Base-by-base conservation (phyloP, 2,113 vertebrate species). In the Caloenas nicobarica region DNA sequence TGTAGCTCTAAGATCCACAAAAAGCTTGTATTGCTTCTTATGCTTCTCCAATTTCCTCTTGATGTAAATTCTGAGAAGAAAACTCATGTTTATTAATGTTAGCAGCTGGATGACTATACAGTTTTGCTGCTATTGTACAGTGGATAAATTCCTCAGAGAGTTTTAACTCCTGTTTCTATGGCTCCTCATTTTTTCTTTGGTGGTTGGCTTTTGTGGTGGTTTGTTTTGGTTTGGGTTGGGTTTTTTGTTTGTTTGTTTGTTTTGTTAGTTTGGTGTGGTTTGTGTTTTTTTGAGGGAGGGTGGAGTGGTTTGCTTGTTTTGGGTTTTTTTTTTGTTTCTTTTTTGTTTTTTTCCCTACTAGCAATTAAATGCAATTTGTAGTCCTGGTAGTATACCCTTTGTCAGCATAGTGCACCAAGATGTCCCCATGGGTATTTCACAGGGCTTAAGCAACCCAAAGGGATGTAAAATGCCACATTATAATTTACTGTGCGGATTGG, bases 1-100 rank as follows among this genome's bases (percentile, higher is more conserved):
- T 98, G 97, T 93, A 98, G 97, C 56, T 98, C 95, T 73, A 98
- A 89, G 98, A 96, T 97, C 96, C 98, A 98, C 88, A 98, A 91
- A 89, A 98, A 88, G 62, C 88, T 89, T 98, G 96, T 97, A 97
- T 77, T 93, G 81, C 85, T 96, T 98, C 91, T 98, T 98, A 50
- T 91, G 56, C 54, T 98, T 98, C 58, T 98, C 96, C 18, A 91
- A 93, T 92, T 97, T 98, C 95, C 97, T 98, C 92, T 97, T 98
- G 11, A 98, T 96, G 80, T 5, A 86, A 94, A 88, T 97, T 96
- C 46, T 97, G 96, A 81, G 95, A 89, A 57, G 77, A 82, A 66
- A 96, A 68, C 3, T 96, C 93, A 33, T 38, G 48, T 81, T 81
- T 92, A 48, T 91, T 84, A 85, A 97, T 97, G 76, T 97, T 97